phyloP scores from a whole-genome alignment of 2,113 vertebrate species.

The Cavia porcellus region DNA sequence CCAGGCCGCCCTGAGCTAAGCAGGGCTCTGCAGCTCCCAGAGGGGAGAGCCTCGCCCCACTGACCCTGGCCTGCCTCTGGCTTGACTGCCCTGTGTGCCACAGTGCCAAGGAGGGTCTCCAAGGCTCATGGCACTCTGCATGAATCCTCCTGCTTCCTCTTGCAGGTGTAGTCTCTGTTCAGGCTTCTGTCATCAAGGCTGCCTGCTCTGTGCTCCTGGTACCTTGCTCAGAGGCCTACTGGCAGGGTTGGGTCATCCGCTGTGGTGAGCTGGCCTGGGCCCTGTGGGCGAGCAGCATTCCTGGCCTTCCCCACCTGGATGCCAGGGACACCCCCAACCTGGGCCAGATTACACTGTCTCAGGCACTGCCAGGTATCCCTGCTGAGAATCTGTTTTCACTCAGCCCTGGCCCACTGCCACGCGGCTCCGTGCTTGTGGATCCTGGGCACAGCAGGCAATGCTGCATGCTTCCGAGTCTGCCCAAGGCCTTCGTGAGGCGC shows the following conservation, averaged over 20 bases:
- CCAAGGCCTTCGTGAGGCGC: too few relatives aligned
- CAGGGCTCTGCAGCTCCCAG: too few relatives aligned
- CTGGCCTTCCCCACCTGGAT: background rate
- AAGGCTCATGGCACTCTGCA: background rate
- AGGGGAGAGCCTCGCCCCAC: too few relatives aligned
- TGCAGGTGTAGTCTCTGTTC: too few relatives aligned
- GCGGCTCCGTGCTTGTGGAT: background rate
- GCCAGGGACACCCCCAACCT: background rate
- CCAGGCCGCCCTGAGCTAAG: background rate
- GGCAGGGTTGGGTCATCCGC: background rate
- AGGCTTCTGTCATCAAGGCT: background rate
- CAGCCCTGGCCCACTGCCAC: background rate
- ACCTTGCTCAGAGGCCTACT: too few relatives aligned
- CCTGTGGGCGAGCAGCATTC: accelerated
- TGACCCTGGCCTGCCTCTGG: background rate
- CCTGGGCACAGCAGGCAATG: accelerated
- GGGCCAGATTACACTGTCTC: background rate
- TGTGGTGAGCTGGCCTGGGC: background rate
- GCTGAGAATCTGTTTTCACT: too few relatives aligned
- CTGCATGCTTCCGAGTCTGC: background rate
- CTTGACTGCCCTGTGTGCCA: accelerated
- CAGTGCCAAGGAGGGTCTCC: background rate
- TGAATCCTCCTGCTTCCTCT: too few relatives aligned
- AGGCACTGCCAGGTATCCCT: background rate
- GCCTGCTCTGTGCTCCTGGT: background rate